These are phyloP conservation scores for Euura lappo DNA, from an alignment of 1,140 invertebrate genomes.

Conservation along the genomic window DNA sequence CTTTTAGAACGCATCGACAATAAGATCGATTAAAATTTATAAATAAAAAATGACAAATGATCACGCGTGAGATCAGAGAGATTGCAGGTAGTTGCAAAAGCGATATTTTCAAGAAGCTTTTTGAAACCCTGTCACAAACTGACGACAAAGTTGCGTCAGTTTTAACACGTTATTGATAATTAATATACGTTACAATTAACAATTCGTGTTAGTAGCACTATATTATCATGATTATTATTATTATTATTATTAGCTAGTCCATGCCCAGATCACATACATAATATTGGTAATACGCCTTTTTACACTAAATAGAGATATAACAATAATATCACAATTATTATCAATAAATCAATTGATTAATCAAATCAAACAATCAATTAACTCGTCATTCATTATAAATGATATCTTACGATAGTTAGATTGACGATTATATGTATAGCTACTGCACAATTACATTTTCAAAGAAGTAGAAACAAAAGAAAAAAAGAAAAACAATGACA, in stretches of 20 bases:
- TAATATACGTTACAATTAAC: slow-evolving; percentile 4
- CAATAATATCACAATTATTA: not conserved
- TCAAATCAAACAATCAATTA: not conserved
- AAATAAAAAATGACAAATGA: too few species aligned
- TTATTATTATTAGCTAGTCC: slow-evolving; percentile 51
- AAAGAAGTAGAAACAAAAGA: slow-evolving; percentile 5
- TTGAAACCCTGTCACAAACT: too few species aligned
- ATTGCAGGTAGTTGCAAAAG: too few species aligned
- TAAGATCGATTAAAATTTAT: not conserved
- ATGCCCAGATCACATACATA: slow-evolving; percentile 36
- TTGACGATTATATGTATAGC: slow-evolving; percentile 10
- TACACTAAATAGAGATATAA: slow-evolving; percentile 11
- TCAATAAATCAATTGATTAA: not conserved
- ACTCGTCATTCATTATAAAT: not conserved
- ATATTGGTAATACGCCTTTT: slow-evolving; percentile 22
- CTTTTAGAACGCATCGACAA: not conserved
- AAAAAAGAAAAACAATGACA: slow-evolving; percentile 11
- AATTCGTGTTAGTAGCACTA: slow-evolving; percentile 33
- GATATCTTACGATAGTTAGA: not conserved
- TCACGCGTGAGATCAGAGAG: too few species aligned
- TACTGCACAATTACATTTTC: slow-evolving; percentile 28
- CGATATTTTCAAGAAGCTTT: too few species aligned
- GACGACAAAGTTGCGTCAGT: not conserved
- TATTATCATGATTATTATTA: slow-evolving; percentile 14
- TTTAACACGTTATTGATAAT: not conserved